These are phyloP conservation scores for Riptortus pedestris DNA, from an alignment of 1,140 invertebrate species.

Conservation along the genomic window DNA sequence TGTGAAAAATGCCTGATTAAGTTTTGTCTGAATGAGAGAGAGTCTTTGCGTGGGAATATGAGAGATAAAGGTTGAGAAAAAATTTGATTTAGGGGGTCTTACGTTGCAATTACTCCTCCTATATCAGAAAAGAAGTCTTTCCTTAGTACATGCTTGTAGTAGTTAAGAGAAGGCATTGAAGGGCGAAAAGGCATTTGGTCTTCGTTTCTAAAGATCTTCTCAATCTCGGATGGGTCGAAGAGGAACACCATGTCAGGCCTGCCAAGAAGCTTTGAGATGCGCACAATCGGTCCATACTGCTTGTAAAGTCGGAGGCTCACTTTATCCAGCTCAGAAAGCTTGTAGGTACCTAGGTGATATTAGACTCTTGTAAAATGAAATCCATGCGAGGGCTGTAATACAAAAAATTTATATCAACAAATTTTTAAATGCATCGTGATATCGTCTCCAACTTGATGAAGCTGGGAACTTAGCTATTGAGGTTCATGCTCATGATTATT, in stretches of 20 bases:
- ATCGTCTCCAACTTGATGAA: too few species aligned
- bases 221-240: conserved; percentile 63
- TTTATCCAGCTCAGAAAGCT: conserved; percentile 62
- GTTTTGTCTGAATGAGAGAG: too few species aligned
- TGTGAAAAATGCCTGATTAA: too few species aligned
- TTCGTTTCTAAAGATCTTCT: conserved; percentile 61
- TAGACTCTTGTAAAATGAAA: too few species aligned
- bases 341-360: conserved; percentile 59
- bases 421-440: background rate
- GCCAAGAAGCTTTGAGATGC: conserved; percentile 59
- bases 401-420: conserved; percentile 1
- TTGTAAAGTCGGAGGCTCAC: conserved; percentile 53
- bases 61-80: too few species aligned
- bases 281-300: conserved; percentile 59
- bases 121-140: conserved; percentile 61
- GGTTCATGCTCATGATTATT: too few species aligned
- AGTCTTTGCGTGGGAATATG: too few species aligned
- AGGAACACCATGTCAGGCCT: conserved; percentile 69
- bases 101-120: conserved; percentile 69
- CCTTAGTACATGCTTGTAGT: conserved; percentile 62
- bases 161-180: conserved; percentile 64
- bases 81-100: conserved; percentile 36
- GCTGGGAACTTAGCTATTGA: too few species aligned
- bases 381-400: too few species aligned
- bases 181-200: conserved; percentile 64